Evolutionary conservation across 2,113 vertebrate genomes (phyloP).

Genomic region (Laticauda laticaudata): DNA sequence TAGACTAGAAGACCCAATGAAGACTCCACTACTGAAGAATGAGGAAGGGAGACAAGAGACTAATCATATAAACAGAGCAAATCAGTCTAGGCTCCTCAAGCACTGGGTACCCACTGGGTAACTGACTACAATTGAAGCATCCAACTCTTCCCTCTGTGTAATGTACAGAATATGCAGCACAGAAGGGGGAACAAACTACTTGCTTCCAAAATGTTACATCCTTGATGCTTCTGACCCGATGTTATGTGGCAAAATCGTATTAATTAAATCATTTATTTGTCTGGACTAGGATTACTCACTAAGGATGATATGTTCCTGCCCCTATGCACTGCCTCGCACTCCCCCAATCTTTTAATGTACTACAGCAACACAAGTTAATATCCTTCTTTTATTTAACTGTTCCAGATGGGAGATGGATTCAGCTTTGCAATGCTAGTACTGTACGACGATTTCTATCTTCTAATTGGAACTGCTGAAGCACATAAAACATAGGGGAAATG

Average conservation of each 20-base stretch:
- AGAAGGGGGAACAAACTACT: not conserved
- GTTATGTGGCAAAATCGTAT: constrained; percentile 11
- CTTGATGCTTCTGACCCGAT: not conserved
- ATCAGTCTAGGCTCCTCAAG: not conserved
- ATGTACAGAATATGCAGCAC: constrained; percentile 5
- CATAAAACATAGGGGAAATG: constrained; percentile 42
- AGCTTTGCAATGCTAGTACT: not conserved
- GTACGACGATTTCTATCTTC: constrained; percentile 13
- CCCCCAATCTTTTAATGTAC: not conserved
- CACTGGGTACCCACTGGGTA: not conserved
- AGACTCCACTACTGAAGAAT: not conserved
- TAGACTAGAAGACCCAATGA: not conserved
- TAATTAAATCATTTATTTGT: not conserved
- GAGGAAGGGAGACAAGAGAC: not conserved
- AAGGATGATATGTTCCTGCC: not conserved
- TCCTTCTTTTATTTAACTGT: not conserved
- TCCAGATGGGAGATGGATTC: not conserved
- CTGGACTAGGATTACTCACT: not conserved
- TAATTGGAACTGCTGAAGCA: constrained; percentile 46
- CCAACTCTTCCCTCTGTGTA: not conserved
- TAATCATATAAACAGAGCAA: not conserved
- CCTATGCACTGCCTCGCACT: not conserved
- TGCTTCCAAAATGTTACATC: constrained; percentile 23
- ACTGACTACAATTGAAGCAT: not conserved
- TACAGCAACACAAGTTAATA: not conserved